A percentile compares a stretch with the other conserved stretches of the same genome.
Evolutionary conservation across 2,113 vertebrate species (phyloP).

Genomic region (Passerina amoena): DNA sequence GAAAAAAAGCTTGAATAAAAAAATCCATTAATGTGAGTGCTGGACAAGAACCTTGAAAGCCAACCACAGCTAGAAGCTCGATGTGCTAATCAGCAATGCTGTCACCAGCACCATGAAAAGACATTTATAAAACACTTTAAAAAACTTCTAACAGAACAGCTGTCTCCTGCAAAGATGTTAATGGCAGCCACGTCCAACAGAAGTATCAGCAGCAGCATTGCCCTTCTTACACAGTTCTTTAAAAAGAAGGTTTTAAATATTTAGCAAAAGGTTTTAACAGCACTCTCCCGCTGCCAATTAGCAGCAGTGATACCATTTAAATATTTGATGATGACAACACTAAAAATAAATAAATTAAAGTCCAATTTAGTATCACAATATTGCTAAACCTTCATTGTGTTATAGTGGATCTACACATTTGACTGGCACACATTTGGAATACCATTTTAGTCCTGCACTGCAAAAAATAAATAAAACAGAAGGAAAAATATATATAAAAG

Average conservation of each 20-base stretch:
- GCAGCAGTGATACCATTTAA: neutral
- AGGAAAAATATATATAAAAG: neutral
- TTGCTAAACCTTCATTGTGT: neutral
- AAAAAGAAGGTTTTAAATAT: conserved; percentile 31
- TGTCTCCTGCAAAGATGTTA: neutral
- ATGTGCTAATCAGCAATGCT: conserved; percentile 36
- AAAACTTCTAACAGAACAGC: conserved; percentile 21
- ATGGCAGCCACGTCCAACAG: neutral
- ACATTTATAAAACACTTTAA: neutral
- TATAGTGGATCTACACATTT: neutral
- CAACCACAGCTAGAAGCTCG: conserved; percentile 26
- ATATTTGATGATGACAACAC: conserved; percentile 19
- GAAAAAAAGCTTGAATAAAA: neutral
- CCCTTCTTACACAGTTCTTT: neutral
- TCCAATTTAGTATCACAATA: neutral
- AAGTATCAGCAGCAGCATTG: neutral
- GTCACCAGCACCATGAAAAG: neutral
- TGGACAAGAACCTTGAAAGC: neutral
- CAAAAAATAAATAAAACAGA: neutral
- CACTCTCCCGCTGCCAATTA: neutral
- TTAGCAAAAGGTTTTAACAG: conserved; percentile 1
- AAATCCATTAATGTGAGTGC: neutral
- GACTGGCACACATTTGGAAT: neutral
- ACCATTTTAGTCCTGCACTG: neutral
- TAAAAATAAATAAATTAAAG: conserved; percentile 38